A percentile compares a stretch with the other conserved stretches of the same genome.
These are phyloP conservation scores for Timema podura DNA, from an alignment of 2,888 invertebrate species.

Conservation along the genomic window DNA sequence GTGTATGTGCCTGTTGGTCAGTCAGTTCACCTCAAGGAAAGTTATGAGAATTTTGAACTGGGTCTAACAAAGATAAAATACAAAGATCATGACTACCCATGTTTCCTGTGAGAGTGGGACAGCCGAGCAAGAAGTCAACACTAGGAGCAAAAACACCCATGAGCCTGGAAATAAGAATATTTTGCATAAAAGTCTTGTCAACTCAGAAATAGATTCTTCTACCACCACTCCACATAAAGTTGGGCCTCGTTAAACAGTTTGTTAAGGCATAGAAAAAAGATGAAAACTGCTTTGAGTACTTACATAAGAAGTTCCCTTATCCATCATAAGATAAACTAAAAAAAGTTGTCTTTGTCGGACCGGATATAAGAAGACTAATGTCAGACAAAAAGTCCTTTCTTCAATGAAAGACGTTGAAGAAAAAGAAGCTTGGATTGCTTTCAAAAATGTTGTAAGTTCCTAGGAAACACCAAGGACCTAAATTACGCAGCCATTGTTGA, in stretches of 20 bases:
- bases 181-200: neutral
- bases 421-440: neutral
- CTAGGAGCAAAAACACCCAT: neutral
- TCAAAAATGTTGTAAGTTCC: slow-evolving; percentile 2
- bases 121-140: neutral
- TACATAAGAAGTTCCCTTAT: neutral
- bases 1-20: neutral
- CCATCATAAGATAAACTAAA: neutral
- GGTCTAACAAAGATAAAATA: neutral
- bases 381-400: neutral
- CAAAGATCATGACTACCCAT: neutral
- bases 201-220: neutral
- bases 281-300: neutral
- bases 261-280: neutral
- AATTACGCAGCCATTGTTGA: neutral
- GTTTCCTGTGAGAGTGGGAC: slow-evolving; percentile 1
- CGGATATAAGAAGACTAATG: slow-evolving; percentile 1
- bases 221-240: slow-evolving; percentile 4
- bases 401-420: neutral
- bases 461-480: neutral
- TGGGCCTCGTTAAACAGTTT: neutral
- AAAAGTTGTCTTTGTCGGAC: neutral
- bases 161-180: neutral
- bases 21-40: neutral
- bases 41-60: neutral